Percentiles rank a stretch among this genome's conserved stretches.
phyloP scores from a whole-genome alignment of 1,140 invertebrate genomes.

The Scaptomyza graminum region DNA sequence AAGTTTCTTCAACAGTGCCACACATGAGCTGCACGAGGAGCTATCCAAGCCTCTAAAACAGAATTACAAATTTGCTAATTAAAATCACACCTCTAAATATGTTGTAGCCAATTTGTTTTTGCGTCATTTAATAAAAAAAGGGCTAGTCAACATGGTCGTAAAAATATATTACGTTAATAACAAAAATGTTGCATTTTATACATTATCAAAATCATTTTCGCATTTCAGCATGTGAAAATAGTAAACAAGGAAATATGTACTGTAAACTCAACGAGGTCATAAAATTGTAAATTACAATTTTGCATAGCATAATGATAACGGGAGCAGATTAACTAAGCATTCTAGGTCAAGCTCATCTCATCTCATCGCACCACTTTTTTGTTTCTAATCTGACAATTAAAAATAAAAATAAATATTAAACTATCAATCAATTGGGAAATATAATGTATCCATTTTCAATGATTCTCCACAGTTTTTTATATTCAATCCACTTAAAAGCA shows the following conservation, averaged over 20 bases:
- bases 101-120: too few species aligned
- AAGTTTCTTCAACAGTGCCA: constrained; percentile 90
- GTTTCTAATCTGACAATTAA: background rate
- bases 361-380: background rate
- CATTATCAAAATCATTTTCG: background rate
- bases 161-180: constrained; percentile 40
- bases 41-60: constrained; percentile 92
- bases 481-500: too few species aligned
- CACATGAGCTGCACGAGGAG: constrained; percentile 92
- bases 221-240: background rate
- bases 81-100: too few species aligned
- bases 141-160: too few species aligned
- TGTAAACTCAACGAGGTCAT: too few species aligned
- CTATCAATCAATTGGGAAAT: background rate
- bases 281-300: background rate
- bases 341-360: constrained; percentile 1
- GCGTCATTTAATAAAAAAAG: too few species aligned
- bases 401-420: background rate
- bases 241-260: background rate
- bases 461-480: too few species aligned
- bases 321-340: background rate
- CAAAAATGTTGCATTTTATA: background rate
- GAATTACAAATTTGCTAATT: too few species aligned
- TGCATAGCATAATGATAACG: background rate
- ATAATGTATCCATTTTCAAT: background rate